Evolutionary conservation across 2,888 invertebrate species (phyloP).

Genomic region (Smittia aterrima): DNA sequence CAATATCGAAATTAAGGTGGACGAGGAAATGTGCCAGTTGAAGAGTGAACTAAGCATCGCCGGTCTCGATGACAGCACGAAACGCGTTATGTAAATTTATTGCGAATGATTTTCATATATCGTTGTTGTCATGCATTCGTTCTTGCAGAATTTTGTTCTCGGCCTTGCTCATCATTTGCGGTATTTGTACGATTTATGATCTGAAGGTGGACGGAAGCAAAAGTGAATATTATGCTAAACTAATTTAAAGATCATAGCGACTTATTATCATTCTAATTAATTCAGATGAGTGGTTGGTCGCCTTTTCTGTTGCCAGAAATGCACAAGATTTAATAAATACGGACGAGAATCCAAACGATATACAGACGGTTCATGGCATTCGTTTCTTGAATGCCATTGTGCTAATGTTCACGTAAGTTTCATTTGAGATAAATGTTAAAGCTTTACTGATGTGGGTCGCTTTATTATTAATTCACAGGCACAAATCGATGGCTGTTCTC

Average conservation of each 20-base stretch:
- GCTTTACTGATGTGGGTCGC: background rate
- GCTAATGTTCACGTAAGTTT: conserved; percentile 57
- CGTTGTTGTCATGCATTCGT: background rate
- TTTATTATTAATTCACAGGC: conserved; percentile 48
- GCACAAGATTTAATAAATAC: conserved; percentile 57
- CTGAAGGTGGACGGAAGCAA: background rate
- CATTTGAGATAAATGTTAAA: background rate
- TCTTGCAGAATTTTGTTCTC: conserved; percentile 13
- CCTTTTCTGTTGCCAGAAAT: conserved; percentile 66
- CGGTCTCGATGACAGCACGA: conserved; percentile 54
- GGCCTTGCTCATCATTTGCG: background rate
- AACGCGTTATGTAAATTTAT: conserved; percentile 55
- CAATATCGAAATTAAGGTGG: conserved; percentile 59
- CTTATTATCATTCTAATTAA: conserved; percentile 47
- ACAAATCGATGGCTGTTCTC: conserved; percentile 69
- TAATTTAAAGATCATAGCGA: background rate
- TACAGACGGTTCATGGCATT: conserved; percentile 65
- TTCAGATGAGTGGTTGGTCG: conserved; percentile 57
- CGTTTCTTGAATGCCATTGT: conserved; percentile 64
- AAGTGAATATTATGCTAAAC: conserved; percentile 3
- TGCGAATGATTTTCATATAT: background rate
- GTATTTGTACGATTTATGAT: conserved; percentile 24
- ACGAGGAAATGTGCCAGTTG: conserved; percentile 63
- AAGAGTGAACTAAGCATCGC: conserved; percentile 43
- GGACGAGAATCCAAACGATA: conserved; percentile 58